Conservation (phyloP, 2,888 invertebrate species). For the Caenorhabditis sp. region DNA sequence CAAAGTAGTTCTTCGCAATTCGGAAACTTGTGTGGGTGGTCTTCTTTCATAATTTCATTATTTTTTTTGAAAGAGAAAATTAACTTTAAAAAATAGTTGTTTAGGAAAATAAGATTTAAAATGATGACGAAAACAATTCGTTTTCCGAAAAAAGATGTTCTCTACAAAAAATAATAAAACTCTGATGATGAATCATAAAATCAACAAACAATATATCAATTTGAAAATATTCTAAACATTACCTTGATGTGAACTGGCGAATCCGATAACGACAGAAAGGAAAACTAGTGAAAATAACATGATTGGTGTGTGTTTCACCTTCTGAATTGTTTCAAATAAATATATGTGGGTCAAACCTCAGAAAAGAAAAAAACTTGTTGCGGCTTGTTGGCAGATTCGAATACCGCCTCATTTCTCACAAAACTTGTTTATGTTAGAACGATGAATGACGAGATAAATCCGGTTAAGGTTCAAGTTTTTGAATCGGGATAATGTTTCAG, state of each 20-base stretch:
- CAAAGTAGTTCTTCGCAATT: too few species aligned
- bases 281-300: background rate
- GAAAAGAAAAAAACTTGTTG: background rate
- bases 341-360: background rate
- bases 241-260: background rate
- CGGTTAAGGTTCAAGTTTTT: conserved; percentile 1
- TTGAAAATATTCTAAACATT: too few species aligned
- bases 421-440: background rate
- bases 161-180: too few species aligned
- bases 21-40: too few species aligned
- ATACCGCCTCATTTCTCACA: background rate
- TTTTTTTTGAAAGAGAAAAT: too few species aligned
- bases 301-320: background rate
- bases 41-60: too few species aligned
- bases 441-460: background rate
- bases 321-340: background rate
- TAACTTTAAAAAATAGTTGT: too few species aligned
- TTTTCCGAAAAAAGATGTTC: too few species aligned
- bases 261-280: background rate
- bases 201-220: too few species aligned
- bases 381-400: background rate
- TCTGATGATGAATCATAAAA: too few species aligned
- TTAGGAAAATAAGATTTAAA: too few species aligned
- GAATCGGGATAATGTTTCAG: background rate
- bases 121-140: too few species aligned